Evolutionary conservation across 2,888 invertebrate genomes (phyloP).

Genomic region (Bursaphelenchus okinawaensis): DNA sequence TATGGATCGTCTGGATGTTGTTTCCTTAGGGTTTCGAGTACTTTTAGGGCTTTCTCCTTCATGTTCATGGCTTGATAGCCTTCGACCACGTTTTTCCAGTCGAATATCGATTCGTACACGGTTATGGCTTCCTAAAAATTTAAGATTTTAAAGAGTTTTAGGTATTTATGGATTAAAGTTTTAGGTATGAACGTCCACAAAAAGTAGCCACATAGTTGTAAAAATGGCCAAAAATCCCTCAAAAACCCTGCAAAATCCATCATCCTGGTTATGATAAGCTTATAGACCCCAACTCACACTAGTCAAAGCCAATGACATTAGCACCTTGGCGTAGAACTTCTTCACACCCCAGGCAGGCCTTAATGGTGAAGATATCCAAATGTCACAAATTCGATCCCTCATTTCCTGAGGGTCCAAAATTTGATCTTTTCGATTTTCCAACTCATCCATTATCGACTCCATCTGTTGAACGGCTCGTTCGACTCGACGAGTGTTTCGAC

Average conservation of each 20-base stretch:
- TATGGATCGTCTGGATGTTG: slow-evolving; percentile 75
- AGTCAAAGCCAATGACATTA: slow-evolving; percentile 51
- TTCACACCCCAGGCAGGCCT: slow-evolving; percentile 44
- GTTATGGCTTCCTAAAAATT: slow-evolving; percentile 58
- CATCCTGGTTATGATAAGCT: too few relatives aligned
- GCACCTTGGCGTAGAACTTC: slow-evolving; percentile 38
- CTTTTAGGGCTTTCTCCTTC: slow-evolving; percentile 77
- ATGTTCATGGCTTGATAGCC: slow-evolving; percentile 81
- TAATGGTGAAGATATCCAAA: slow-evolving; percentile 23
- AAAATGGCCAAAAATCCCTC: too few relatives aligned
- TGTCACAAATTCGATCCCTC: slow-evolving; percentile 26
- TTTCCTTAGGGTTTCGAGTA: slow-evolving; percentile 74
- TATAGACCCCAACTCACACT: slow-evolving; percentile 19
- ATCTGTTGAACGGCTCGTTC: slow-evolving; percentile 68
- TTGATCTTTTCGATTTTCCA: slow-evolving; percentile 35
- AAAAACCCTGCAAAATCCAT: too few relatives aligned
- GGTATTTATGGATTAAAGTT: too few relatives aligned
- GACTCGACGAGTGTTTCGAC: slow-evolving; percentile 72
- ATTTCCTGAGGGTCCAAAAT: neutral
- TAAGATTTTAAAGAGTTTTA: too few relatives aligned
- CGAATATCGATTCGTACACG: slow-evolving; percentile 64
- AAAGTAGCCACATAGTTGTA: too few relatives aligned
- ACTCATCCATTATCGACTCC: slow-evolving; percentile 39
- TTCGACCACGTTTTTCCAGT: slow-evolving; percentile 86
- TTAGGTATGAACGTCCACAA: too few relatives aligned